These are phyloP conservation scores for Delichon dasypus DNA, from an alignment of 2,797 vertebrate species.

Conservation along the genomic window DNA sequence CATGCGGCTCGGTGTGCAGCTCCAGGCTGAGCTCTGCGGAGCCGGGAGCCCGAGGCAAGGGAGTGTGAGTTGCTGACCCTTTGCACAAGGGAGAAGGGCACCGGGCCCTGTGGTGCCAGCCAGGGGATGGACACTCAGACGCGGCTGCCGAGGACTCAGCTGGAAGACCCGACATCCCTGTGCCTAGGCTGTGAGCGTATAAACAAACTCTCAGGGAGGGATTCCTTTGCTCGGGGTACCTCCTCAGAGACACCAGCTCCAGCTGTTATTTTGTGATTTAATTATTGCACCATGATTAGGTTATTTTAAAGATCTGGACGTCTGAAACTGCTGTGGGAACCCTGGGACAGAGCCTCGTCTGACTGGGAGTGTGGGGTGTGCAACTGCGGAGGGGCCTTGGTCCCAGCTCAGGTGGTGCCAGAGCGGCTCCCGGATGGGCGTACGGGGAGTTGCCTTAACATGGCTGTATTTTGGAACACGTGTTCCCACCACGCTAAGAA, in stretches of 20 bases:
- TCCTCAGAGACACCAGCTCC: not conserved
- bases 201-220: not conserved
- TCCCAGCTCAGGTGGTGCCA: not conserved
- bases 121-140: fast-evolving
- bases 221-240: not conserved
- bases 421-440: not conserved
- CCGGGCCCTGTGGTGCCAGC: not conserved
- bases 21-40: not conserved
- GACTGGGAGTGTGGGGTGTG: not conserved
- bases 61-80: fast-evolving
- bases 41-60: not conserved
- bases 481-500: fast-evolving
- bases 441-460: not conserved
- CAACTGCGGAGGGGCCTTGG: not conserved
- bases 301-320: not conserved
- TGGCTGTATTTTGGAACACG: not conserved
- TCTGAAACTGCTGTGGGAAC: not conserved
- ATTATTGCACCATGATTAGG: not conserved
- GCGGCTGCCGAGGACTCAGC: not conserved
- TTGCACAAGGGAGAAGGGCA: fast-evolving
- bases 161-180: not conserved
- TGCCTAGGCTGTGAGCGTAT: fast-evolving
- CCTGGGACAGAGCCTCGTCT: not conserved
- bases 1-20: fast-evolving
- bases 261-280: not conserved